Percentiles rank a stretch among this genome's conserved stretches.
Evolutionary conservation across 2,888 invertebrate genomes (phyloP).

Genomic region (Acleris holmiana): DNA sequence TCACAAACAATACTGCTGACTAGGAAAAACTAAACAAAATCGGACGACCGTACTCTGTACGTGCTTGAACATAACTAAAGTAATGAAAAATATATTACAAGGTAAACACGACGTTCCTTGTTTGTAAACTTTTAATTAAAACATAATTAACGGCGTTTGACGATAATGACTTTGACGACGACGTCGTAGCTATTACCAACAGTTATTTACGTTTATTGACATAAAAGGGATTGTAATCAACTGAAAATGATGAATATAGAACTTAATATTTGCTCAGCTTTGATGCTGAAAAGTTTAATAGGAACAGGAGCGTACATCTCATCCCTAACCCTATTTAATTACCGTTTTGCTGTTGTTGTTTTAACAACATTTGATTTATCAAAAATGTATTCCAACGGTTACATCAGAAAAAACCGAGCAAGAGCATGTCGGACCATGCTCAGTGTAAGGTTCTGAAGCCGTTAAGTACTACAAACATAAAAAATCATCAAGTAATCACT

Average conservation of each 20-base stretch:
- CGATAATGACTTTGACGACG: conserved; percentile 13
- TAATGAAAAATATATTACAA: conserved; percentile 1
- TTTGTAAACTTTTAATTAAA: conserved; percentile 31
- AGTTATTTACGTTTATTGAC: conserved; percentile 13
- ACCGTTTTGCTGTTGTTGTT: no score
- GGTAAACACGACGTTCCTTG: conserved; percentile 7
- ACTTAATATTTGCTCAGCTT: neutral
- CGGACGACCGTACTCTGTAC: conserved; percentile 1
- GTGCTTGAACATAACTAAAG: conserved; percentile 7
- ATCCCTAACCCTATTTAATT: no score
- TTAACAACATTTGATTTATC: no score
- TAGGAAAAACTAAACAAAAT: conserved; percentile 22
- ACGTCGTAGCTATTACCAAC: conserved; percentile 16
- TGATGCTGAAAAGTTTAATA: no score
- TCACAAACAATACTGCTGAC: conserved; percentile 37
- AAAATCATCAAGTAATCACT: no score
- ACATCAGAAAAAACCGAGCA: no score
- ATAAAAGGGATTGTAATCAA: conserved; percentile 24
- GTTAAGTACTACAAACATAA: no score
- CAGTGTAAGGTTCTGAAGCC: no score
- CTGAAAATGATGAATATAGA: neutral
- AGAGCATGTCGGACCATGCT: no score
- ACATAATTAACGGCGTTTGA: conserved; percentile 21
- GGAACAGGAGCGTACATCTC: no score
- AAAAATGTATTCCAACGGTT: no score